phyloP scores from a whole-genome alignment of 2,797 vertebrate genomes.

The Chaunax sp. region DNA sequence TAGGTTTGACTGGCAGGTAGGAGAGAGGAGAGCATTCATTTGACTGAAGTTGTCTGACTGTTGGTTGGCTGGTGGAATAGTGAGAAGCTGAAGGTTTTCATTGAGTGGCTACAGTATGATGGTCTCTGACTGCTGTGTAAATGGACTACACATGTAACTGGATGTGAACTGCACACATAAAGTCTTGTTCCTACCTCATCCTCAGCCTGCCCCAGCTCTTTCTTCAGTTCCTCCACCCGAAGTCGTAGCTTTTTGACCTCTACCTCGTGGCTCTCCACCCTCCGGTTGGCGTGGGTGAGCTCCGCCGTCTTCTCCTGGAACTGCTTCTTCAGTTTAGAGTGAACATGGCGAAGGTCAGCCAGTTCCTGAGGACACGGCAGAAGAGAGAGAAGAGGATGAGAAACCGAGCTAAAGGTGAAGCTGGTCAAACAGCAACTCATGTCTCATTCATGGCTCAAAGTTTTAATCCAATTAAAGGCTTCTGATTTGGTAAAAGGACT shows the following conservation, averaged over 20 bases:
- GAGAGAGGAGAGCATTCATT: too few relatives aligned
- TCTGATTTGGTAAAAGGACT: too few relatives aligned
- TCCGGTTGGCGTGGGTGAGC: conserved; percentile 89
- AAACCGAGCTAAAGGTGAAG: neutral
- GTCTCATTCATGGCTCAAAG: too few relatives aligned
- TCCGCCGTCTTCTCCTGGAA: conserved; percentile 94
- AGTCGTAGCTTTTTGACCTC: conserved; percentile 96
- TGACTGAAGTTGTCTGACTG: neutral
- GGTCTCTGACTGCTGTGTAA: too few relatives aligned
- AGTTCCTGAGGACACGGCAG: conserved; percentile 85
- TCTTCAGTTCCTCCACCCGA: conserved; percentile 96
- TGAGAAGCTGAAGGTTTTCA: neutral
- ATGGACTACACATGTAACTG: too few relatives aligned
- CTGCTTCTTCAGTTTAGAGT: conserved; percentile 95
- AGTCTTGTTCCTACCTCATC: conserved; percentile 86
- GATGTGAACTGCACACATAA: too few relatives aligned
- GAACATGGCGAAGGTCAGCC: conserved; percentile 92
- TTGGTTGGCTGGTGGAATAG: neutral
- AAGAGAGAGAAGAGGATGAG: neutral
- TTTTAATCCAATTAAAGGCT: too few relatives aligned
- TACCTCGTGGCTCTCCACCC: conserved; percentile 91
- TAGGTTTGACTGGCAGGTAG: too few relatives aligned
- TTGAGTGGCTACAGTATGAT: neutral
- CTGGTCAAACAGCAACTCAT: neutral
- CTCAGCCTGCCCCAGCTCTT: conserved; percentile 94